These are phyloP conservation scores for Psix sp. DNA, from an alignment of 1,140 invertebrate genomes.

Conservation along the genomic window DNA sequence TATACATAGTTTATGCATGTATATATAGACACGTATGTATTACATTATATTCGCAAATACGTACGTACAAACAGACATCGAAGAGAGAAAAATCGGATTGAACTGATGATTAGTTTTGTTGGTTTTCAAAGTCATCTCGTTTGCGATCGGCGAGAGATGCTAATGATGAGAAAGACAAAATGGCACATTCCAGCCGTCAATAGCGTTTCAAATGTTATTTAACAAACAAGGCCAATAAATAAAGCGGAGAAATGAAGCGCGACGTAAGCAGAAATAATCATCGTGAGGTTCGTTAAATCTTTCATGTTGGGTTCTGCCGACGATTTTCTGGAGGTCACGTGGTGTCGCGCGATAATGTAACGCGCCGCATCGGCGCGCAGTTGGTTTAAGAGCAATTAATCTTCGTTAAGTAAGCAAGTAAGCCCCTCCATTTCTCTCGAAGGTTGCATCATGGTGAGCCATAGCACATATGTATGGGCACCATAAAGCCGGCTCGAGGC, in stretches of 20 bases:
- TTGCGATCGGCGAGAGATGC: not conserved
- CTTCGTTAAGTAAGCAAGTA: conserved; percentile 67
- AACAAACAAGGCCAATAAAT: conserved; percentile 59
- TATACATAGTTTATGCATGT: no score
- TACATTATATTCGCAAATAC: no score
- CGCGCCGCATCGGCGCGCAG: conserved; percentile 64
- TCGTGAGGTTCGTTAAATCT: conserved; percentile 60
- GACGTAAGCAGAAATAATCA: conserved; percentile 61
- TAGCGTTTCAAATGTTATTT: conserved; percentile 54
- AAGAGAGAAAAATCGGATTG: no score
- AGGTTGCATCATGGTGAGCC: conserved; percentile 51
- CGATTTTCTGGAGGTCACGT: conserved; percentile 69
- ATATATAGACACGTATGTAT: no score
- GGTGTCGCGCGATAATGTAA: conserved; percentile 68
- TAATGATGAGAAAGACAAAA: conserved; percentile 29
- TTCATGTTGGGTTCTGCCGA: conserved; percentile 51
- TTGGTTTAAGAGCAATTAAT: conserved; percentile 73
- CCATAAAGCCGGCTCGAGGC: conserved; percentile 60
- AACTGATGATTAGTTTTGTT: no score
- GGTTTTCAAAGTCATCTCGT: no score
- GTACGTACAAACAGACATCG: no score
- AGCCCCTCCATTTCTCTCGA: conserved; percentile 34
- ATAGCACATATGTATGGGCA: conserved; percentile 52
- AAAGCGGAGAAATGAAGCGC: conserved; percentile 56
- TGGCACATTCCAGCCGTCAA: conserved; percentile 29